Evolutionary conservation across 2,113 vertebrate species (phyloP).

Genomic region (Galbula dea): DNA sequence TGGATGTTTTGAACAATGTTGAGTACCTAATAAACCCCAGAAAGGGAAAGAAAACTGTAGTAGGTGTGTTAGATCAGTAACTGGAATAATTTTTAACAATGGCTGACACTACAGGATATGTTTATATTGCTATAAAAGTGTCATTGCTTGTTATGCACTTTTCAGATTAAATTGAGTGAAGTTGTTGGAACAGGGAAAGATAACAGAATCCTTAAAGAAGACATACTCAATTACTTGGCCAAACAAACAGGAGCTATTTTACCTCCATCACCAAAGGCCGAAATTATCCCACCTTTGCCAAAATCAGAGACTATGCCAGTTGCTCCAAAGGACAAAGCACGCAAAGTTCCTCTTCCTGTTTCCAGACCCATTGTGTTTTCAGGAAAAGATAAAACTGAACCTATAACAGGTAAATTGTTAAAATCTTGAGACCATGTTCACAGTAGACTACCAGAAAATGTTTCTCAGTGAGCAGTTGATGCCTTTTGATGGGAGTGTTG

Average conservation of each 20-base stretch:
- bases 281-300: slow-evolving; percentile 76
- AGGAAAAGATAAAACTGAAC: slow-evolving; percentile 86
- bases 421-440: neutral
- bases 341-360: slow-evolving; percentile 39
- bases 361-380: slow-evolving; percentile 74
- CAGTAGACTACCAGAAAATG: neutral
- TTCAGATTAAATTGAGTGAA: slow-evolving; percentile 95
- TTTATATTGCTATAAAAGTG: neutral
- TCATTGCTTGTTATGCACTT: slow-evolving; percentile 1
- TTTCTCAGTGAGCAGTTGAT: neutral
- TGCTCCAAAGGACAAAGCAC: slow-evolving; percentile 56
- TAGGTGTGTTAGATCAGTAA: neutral
- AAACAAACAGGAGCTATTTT: slow-evolving; percentile 96
- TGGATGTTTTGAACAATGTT: neutral
- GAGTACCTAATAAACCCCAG: neutral
- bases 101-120: neutral
- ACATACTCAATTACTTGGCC: slow-evolving; percentile 92
- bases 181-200: slow-evolving; percentile 93
- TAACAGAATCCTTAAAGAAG: slow-evolving; percentile 95
- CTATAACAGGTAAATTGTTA: slow-evolving; percentile 83
- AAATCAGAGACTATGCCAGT: slow-evolving; percentile 16
- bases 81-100: neutral
- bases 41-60: neutral
- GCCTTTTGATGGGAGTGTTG: neutral
- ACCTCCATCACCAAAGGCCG: slow-evolving; percentile 84